Evolutionary conservation across 2,797 vertebrate species (phyloP), one percentile per base, ranked within the genome.

Genomic region (Spondyliosoma cantharus): DNA sequence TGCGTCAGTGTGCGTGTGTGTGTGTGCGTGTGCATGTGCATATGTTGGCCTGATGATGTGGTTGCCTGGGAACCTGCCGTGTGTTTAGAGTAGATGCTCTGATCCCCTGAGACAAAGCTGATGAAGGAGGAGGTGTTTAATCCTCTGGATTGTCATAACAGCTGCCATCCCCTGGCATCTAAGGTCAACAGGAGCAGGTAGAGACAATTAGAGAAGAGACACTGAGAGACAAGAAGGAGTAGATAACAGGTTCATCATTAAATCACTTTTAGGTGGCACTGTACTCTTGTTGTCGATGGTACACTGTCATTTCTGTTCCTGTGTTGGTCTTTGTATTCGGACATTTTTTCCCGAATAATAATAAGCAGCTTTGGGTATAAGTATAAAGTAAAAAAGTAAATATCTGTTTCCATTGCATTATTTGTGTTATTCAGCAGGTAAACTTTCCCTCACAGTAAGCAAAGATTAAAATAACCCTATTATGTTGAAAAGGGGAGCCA

Each of bases 61-160:
- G 82, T 89, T 92, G 84, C 89, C 63, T 80, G 76, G 82, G 82
- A 90, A 85, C 71, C 71, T 66, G 78, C 65, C 83, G 61, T 82
- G 84, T 81, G 75, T 79, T 88, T 65, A 75, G n/a, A 86, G 72
- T 71, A 50, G 81, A 83, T 75, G 74, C 70, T 71, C 84, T 61
- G 64, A 81, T 83, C 77, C 70, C 45, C 8, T 0, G 76, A 86
- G 85, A 87, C 65, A 76, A 76, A 70, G 63, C 80, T 82, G 74
- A 78, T 86, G 63, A 78, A 86, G 78, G 72, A 80, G 85, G 75
- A 84, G 79, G 70, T 68, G 81, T 84, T 70, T 87, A 78, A 86
- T 88, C 61, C 80, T 3, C 46, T 22, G 54, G 83, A 82, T 79
- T 87, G 86, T 87, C 82, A 63, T 48, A 82, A 82, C 83, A 89